phyloP scores from a whole-genome alignment of 2,797 vertebrate species.

The Calcarius lapponicus region DNA sequence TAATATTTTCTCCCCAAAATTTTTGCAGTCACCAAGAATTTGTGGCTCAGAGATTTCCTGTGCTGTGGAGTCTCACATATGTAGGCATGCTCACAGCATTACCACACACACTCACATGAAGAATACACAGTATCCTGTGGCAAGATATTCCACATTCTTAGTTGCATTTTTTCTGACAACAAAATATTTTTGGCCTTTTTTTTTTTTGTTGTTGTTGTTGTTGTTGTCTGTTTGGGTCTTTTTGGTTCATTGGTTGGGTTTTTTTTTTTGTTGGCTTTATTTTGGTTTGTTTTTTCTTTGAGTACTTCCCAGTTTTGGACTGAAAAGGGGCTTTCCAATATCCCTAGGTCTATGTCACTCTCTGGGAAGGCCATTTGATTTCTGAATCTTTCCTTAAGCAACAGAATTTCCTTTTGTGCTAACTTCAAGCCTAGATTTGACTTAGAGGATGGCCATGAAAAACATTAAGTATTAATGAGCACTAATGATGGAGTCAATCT shows the following conservation, averaged over 20 bases:
- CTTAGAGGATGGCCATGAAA: not conserved
- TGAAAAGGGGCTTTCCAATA: not conserved
- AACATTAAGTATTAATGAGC: not conserved
- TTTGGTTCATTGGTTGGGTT: not conserved
- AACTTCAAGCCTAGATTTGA: not conserved
- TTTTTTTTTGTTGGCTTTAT: not conserved
- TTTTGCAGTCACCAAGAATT: not conserved
- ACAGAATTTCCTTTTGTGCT: not conserved
- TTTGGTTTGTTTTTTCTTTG: not conserved
- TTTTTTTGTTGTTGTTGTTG: not conserved
- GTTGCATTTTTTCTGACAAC: not conserved
- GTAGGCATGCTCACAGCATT: not conserved
- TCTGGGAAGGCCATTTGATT: not conserved
- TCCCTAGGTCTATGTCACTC: not conserved
- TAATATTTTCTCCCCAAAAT: not conserved
- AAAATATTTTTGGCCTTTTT: not conserved
- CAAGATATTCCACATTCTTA: not conserved
- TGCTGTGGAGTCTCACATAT: not conserved
- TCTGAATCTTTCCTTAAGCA: not conserved
- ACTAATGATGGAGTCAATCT: not conserved
- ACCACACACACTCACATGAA: no score
- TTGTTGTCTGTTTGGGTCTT: no score
- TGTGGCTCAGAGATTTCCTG: fast-evolving
- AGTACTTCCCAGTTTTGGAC: not conserved
- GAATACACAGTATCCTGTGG: not conserved